Base-by-base conservation (phyloP, 2,113 vertebrate species). In the Leptocoma aspasia region DNA sequence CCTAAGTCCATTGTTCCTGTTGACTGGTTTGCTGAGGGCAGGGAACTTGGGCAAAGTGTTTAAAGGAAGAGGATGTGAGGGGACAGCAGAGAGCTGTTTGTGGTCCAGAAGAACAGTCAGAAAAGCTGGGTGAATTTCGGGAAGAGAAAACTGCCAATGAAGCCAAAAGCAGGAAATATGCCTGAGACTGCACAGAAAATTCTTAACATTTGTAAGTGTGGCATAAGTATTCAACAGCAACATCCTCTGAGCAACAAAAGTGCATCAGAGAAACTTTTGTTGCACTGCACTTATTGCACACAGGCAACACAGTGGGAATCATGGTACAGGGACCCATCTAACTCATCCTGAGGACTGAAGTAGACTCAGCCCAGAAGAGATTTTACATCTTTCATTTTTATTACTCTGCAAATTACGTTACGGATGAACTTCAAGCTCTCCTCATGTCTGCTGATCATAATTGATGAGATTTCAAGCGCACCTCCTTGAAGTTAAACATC, bases 401-500 rank as follows among this genome's bases (percentile, higher is more conserved):
- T 83, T 94, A 75, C 94, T 23, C 90, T 90, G 56, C 85, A 83
- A 86, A 91, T 95, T 80, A 80, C 0, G 2, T 92, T 95, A 59
- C 6, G 68, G 79, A 66, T 92, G 71, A 86, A 88, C 90, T 83
- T 70, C 44, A 44, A 73, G 33, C 75, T 63, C 22, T 95, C 57
- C 82, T 83, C 54, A 2, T 77, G 92, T 95, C 79, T 1, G 0
- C 85, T 82, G 85, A 81, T 93, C 28, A 1, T 95, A 94, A 94
- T 7, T 83, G 82, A 94, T 96, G 92, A 81, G 92, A 83, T 92
- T 93, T 94, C 96, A 82, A 79, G 66, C 4, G 0, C 54, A 52
- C 59, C 47, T 92, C 71, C 92, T 90, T 90, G 85, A 92, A 93
- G 87, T 95, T 93, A 93, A 94, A 95, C 52, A 88, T 93, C 82